Evolutionary conservation across 2,888 invertebrate species (phyloP).

Genomic region (Opisthograptis luteolata): DNA sequence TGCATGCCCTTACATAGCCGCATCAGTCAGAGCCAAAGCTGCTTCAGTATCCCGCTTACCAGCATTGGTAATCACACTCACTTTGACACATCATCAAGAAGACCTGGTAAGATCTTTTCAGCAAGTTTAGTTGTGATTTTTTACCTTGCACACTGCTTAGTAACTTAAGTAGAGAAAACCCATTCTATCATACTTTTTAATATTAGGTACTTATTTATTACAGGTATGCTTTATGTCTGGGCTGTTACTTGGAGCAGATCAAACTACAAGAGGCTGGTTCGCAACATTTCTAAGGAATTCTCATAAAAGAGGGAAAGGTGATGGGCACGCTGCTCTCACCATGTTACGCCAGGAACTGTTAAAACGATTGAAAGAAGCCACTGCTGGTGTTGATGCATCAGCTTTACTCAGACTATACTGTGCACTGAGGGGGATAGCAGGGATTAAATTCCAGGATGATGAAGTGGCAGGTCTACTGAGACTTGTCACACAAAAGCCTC

Average conservation of each 20-base stretch:
- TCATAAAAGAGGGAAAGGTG: constrained; percentile 91
- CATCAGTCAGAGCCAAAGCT: constrained; percentile 93
- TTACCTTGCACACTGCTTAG: no score
- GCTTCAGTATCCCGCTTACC: constrained; percentile 96
- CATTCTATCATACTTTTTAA: no score
- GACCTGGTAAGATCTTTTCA: constrained; percentile 77
- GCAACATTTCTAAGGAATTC: constrained; percentile 95
- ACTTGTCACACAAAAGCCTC: constrained; percentile 94
- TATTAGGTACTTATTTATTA: no score
- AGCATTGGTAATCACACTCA: constrained; percentile 92
- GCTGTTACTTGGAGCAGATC: constrained; percentile 94
- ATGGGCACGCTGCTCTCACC: constrained; percentile 86
- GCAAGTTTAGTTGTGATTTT: no score
- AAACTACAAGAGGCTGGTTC: constrained; percentile 95
- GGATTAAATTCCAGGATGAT: constrained; percentile 96
- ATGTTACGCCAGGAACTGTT: constrained; percentile 92
- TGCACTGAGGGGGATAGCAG: constrained; percentile 95
- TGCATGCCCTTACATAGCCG: constrained; percentile 94
- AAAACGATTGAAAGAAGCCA: constrained; percentile 87
- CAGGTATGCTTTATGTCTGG: constrained; percentile 94
- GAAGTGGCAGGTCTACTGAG: constrained; percentile 93
- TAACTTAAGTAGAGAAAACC: no score
- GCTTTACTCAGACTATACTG: constrained; percentile 95
- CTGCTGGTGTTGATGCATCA: constrained; percentile 92
- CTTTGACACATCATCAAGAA: constrained; percentile 87